Evolutionary conservation across 2,888 invertebrate genomes (phyloP).

Genomic region (Pollenia amentaria): DNA sequence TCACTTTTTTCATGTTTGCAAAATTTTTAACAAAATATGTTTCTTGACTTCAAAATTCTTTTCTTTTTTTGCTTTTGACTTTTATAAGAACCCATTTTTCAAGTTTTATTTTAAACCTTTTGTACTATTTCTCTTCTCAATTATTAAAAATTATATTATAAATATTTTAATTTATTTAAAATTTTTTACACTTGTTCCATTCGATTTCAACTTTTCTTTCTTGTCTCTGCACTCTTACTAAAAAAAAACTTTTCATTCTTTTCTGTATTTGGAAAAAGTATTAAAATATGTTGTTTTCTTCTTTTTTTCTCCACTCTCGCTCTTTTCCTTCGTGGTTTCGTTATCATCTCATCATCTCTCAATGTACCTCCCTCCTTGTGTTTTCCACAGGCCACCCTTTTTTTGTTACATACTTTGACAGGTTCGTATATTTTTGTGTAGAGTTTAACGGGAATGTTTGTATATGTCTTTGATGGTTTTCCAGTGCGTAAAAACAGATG

Average conservation of each 20-base stretch:
- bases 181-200: constrained; percentile 54
- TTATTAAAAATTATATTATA: background rate
- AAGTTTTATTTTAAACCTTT: constrained; percentile 9
- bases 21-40: constrained; percentile 25
- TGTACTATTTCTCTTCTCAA: constrained; percentile 1
- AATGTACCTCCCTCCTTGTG: constrained; percentile 32
- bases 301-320: constrained; percentile 45
- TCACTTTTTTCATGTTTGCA: constrained; percentile 25
- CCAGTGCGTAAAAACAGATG: constrained; percentile 71
- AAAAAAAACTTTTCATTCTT: constrained; percentile 73
- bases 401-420: constrained; percentile 60
- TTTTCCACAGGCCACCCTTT: constrained; percentile 25
- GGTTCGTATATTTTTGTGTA: constrained; percentile 51
- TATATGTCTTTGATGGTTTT: constrained; percentile 35
- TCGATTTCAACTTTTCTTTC: constrained; percentile 73
- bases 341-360: constrained; percentile 66
- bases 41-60: background rate
- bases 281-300: constrained; percentile 71
- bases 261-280: constrained; percentile 75
- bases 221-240: constrained; percentile 74
- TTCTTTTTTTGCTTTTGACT: constrained; percentile 1
- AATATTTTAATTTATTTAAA: constrained; percentile 48
- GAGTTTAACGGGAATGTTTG: constrained; percentile 57
- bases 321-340: constrained; percentile 43
- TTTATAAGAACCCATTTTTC: background rate